Evolutionary conservation across 2,797 vertebrate genomes (phyloP), one percentile per base, ranked within the genome.

Genomic region (Syndactyla subalaris): DNA sequence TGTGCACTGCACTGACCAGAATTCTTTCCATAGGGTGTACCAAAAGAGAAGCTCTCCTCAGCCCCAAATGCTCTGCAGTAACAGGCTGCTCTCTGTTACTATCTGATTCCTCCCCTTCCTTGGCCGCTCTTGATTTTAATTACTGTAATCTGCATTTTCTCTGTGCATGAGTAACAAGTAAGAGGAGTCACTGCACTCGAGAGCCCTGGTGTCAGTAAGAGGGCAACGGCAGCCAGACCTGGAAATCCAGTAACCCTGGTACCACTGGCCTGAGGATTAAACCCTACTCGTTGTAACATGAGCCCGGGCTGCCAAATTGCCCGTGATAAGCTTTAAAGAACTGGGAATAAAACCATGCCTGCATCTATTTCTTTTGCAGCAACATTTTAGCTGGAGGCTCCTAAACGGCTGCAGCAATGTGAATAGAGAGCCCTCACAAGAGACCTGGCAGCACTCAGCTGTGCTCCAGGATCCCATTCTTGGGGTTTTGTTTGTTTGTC

Each of bases 401-500:
- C 57, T 73, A 32, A 65, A 57, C 34, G 73, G 38, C 78, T 72
- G 32, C 29, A 58, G 65, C 70, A 32, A 8, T 66, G 59, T 48
- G 83, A 91, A 77, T 43, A 55, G 46, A 70, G 70, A 92, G 34
- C 14, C 81, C 70, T 73, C 1, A 2, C 34, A 39, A 49, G 89
- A 77, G 90, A 82, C 67, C 80, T 79, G 87, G 51, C 43, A 72
- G 71, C 0, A 0, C 70, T 90, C 46, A 57, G 59, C 66, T 58
- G 30, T 61, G 61, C 72, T 87, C 65, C 0, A 0, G 41, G 79
- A 88, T 91, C 68, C 52, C 7, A 9, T 87, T 89, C 85, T 71
- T 88, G 70, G 93, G 88, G 83, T 84, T 96, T 96, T 95, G 88
- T 93, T 97, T 93, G 89, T 97, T 97, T 94, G 85, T 87, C 14